Base-by-base conservation (phyloP, 2,113 vertebrate species). In the Siphamia tubifer region DNA sequence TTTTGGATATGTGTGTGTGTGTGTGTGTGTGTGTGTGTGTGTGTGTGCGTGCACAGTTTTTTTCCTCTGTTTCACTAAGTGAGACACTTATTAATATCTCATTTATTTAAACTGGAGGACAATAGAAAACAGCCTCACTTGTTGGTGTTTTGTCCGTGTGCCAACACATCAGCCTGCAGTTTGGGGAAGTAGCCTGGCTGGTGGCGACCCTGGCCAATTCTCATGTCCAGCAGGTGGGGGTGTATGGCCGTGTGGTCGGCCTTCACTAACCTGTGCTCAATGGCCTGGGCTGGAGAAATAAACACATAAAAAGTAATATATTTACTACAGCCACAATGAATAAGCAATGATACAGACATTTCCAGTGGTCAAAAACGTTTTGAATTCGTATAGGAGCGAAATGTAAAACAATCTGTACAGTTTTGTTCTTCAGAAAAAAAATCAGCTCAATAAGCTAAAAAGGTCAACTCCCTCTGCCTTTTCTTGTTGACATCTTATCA, bases 141-240 rank as follows among this genome's bases (percentile, higher is more conserved):
- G 91, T 96, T 96, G 73, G 94, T 95, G 73, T 94, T 88, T 16
- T 96, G 96, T 51, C 94, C 95, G 0, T 94, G 91, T 48, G 93
- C 89, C 25, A 99, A 92, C 56, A 99, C 97, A 31, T 98, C 97
- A 0, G 95, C 93, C 55, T 99, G 97, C 67, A 99, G 90, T 62
- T 94, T 96, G 0, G 98, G 98, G 74, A 99, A 98, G 86, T 96
- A 98, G 0, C 98, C 96, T 36, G 94, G 97, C 11, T 99, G 94
- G 0, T 98, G 98, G 61, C 95, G 96, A 72, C 98, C 98, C 84
- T 99, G 98, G 13, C 97, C 98, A 0, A 99, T 99, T 91, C 94
- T 96, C 98, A 99, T 99, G 80, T 99, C 94, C 15, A 99, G 95
- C 25, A 99, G 90, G 76, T 99, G 98, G 0, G 98, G 98, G 80